Evolutionary conservation across 2,888 invertebrate species (phyloP), one percentile per base, ranked within the genome.

Genomic region (Ochlodes sylvanus): DNA sequence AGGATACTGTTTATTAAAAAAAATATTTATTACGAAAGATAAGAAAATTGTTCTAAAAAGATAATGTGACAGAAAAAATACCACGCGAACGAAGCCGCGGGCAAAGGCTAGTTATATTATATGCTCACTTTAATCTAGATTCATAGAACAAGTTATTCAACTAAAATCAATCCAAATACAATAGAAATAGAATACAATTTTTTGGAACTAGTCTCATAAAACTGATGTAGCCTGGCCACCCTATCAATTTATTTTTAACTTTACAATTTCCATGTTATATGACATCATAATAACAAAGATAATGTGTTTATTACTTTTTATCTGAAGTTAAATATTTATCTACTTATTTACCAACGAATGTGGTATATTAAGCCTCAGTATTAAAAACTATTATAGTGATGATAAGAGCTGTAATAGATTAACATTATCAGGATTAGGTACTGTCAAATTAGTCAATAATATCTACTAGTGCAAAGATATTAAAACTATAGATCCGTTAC

Each of bases 281-380:
- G 15, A 47, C 17, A 17, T 47, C 47, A 19, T 21, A 50, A 50
- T 50, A 50, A 17, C 19, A 19, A 50, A 50, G 50, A 50, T 50
- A 50, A 50, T 50, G 12, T 19, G 50, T 50, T 50, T 50, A 50
- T 50, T 50, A 50, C 10, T 12, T 10, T 2, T 50, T 50, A 50
- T 50, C 50, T 50, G 7, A 19, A 50, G 50, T 19, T 19, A 19
- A 50, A 27, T 27, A 27, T 27, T 50, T 50, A 50, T 50, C 19
- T 19, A 19, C 19, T 27, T 27, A 15, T 7, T 42, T 42, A 47
- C 47, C 17, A 17, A 50, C 34, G 54, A 17, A 15, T 5, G 41
- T 50, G 63, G 38, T 58, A 19, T 50, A 50, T 50, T 50, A 50
- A 10, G 12, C 15, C 10, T 9, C 12, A 19, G 19, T 19, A 50